phyloP scores from a whole-genome alignment of 92 coral and sea anemone genomes.

The Palythoa grandis region DNA sequence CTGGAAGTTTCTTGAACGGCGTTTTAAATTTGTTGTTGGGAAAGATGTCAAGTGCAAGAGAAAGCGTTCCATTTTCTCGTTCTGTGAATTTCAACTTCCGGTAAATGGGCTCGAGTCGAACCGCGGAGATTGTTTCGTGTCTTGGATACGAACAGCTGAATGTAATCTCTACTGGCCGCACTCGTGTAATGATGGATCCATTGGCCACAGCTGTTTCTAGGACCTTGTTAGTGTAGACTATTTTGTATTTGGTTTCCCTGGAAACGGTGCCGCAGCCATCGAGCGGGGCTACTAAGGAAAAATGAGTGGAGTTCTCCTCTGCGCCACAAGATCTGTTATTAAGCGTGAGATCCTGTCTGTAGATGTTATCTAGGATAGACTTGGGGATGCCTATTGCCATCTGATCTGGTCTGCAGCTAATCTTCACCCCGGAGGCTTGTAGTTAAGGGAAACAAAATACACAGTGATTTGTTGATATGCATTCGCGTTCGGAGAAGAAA shows the following conservation, averaged over 20 bases:
- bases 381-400: constrained; percentile 60
- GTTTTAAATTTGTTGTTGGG: constrained; percentile 46
- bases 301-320: constrained; percentile 58
- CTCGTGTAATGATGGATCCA: constrained; percentile 50
- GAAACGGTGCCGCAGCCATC: constrained; percentile 54
- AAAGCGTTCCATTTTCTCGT: constrained; percentile 63
- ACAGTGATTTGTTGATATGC: no score
- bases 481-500: no score
- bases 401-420: constrained; percentile 46
- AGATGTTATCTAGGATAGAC: constrained; percentile 36
- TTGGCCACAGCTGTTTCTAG: constrained; percentile 23
- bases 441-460: no score
- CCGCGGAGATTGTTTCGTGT: constrained; percentile 48
- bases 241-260: constrained; percentile 22
- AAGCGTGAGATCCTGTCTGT: constrained; percentile 48
- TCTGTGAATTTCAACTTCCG: constrained; percentile 44
- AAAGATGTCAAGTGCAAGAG: constrained; percentile 62
- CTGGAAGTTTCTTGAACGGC: constrained; percentile 57
- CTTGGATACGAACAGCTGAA: constrained; percentile 55
- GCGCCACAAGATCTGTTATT: constrained; percentile 49
- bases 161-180: constrained; percentile 52
- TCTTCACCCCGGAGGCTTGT: constrained; percentile 45
- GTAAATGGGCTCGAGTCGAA: constrained; percentile 50
- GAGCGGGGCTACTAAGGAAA: constrained; percentile 48
- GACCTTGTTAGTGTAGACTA: constrained; percentile 63